Evolutionary conservation across 2,113 vertebrate species (phyloP).

Genomic region (Dinomys branickii): DNA sequence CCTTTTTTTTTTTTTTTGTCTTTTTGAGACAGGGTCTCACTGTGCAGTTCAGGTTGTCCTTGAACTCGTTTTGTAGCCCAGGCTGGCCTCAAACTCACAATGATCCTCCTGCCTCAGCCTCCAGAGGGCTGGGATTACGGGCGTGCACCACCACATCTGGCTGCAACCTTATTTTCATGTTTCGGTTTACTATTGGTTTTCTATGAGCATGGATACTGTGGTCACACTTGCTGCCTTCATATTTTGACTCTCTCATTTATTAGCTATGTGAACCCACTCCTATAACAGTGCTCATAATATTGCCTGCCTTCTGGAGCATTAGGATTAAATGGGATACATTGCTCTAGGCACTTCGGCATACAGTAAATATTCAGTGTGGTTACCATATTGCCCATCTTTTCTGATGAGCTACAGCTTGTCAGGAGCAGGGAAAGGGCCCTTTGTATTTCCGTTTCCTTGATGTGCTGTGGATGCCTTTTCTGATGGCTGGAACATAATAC

Average conservation of each 20-base stretch:
- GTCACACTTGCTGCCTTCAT: neutral
- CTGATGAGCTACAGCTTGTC: neutral
- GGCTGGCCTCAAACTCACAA: too few species aligned
- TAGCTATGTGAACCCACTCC: neutral
- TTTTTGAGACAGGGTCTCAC: too few species aligned
- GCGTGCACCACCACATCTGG: too few species aligned
- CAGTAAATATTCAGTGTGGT: accelerated
- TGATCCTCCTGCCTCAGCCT: too few species aligned
- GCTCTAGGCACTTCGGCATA: neutral
- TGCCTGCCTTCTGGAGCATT: neutral
- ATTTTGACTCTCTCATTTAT: too few species aligned
- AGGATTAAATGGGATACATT: neutral
- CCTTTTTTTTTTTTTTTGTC: neutral
- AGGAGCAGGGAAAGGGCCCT: neutral
- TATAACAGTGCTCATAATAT: accelerated
- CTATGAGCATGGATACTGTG: accelerated
- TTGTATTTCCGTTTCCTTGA: neutral
- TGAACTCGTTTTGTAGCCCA: too few species aligned
- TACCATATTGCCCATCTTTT: neutral
- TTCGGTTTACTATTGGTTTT: neutral
- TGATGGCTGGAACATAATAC: too few species aligned
- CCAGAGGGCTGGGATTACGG: too few species aligned
- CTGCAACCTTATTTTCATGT: neutral
- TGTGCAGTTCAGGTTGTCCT: too few species aligned
- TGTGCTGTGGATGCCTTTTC: neutral